phyloP scores from a whole-genome alignment of 2,113 vertebrate genomes.

The Pionites leucogaster region DNA sequence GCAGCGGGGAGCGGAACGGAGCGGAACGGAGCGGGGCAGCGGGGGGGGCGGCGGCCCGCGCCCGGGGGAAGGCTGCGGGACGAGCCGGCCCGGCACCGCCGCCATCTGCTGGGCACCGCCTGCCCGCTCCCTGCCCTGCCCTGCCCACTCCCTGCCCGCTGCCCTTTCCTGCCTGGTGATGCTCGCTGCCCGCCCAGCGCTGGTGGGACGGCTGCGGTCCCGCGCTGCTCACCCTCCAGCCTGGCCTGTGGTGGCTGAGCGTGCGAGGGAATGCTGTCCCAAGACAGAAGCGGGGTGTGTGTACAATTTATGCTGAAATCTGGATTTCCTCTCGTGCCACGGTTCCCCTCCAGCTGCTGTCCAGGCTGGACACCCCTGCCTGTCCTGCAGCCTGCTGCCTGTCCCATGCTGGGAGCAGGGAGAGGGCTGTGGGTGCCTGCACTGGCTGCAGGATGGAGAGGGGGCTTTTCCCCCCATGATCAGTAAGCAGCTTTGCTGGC shows the following conservation, averaged over 20 bases:
- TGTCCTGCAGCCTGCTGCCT: not conserved
- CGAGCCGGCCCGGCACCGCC: not conserved
- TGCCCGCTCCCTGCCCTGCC: not conserved
- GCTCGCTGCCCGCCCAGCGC: not conserved
- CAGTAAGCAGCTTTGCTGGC: not conserved
- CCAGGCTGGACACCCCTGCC: not conserved
- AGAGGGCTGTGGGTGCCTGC: not conserved
- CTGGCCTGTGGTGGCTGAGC: not conserved
- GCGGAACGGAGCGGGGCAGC: not conserved
- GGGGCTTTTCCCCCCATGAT: not conserved
- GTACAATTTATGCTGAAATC: not conserved
- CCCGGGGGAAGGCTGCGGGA: not conserved
- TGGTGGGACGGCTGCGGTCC: not conserved
- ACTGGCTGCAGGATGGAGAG: not conserved
- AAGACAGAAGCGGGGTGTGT: not conserved
- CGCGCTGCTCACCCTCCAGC: accelerated
- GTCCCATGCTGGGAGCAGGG: accelerated
- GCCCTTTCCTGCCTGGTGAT: no score
- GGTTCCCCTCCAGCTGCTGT: not conserved
- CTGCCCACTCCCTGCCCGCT: not conserved
- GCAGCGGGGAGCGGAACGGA: not conserved
- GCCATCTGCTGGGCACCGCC: slow-evolving; percentile 57
- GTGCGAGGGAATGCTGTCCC: not conserved
- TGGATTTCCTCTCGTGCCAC: not conserved
- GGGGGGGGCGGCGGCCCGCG: not conserved